These are phyloP conservation scores for Lepidurus packardi DNA, from an alignment of 1,140 invertebrate species.

Conservation along the genomic window DNA sequence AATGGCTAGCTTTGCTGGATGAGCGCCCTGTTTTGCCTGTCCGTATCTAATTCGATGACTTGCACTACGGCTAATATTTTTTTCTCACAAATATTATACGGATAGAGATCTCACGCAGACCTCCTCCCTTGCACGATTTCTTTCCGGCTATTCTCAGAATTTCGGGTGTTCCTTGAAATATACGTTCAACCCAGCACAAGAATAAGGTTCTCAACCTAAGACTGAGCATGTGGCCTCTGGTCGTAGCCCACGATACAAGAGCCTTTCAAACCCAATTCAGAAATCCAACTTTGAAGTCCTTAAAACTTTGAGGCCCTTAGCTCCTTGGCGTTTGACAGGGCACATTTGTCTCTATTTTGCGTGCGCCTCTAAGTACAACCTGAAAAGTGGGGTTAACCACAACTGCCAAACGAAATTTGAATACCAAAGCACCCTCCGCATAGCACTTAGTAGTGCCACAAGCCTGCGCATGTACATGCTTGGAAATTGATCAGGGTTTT, in stretches of 20 bases:
- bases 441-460: not conserved
- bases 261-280: not conserved
- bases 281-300: not conserved
- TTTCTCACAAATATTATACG: not conserved
- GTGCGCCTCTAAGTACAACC: not conserved
- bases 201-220: not conserved
- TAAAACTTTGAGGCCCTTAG: not conserved
- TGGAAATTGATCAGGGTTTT: not conserved
- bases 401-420: not conserved
- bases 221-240: not conserved
- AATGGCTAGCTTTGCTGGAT: not conserved
- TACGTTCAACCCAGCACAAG: not conserved
- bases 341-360: constrained; percentile 19
- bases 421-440: constrained; percentile 7
- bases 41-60: constrained; percentile 15
- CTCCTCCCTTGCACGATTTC: not conserved
- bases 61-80: not conserved
- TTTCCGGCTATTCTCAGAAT: not conserved
- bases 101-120: not conserved
- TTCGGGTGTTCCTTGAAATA: not conserved
- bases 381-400: not conserved
- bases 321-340: not conserved
- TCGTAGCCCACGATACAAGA: not conserved
- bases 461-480: not conserved
- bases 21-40: constrained; percentile 14